Base-by-base conservation (phyloP, 2,797 vertebrate species). In the Notolepis coatsorum region DNA sequence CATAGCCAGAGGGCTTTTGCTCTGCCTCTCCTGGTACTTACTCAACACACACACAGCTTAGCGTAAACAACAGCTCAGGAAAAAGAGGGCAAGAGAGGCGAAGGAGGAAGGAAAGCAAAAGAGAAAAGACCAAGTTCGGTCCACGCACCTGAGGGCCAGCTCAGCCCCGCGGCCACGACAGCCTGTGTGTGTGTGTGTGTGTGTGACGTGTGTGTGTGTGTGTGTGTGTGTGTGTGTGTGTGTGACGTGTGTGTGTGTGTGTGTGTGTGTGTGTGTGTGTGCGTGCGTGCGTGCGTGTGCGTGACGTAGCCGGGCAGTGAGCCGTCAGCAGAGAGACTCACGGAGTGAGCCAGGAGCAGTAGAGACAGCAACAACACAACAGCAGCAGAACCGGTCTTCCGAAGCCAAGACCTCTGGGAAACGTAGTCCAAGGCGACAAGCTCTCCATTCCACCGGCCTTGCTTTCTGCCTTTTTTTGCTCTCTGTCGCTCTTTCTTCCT, bases 141-240 rank as follows among this genome's bases (percentile, higher is more conserved):
- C 52, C 55, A 65, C 70, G 73, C 83, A 85, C 81, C 76, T 85
- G 79, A 73, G 72, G 68, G 58, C 62, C 74, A 56, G 71, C 61
- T 71, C 69, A 51, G 63, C 65, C 50, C 70, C 50, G 37, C 37
- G 49, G 62, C 54, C 65, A 75, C 66, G 28, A 59, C 73, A 70
- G 79, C 69, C 73, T 9, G 7, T 18, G 41, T 43, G 41, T 43
- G 20, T 12, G 41, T 43, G 41, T 43, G 18, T 43, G 41, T 21
- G 17, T 21, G 39, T 42, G 39, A 12, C 17, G 39, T 7, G 8
- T 42, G 39, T 17, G 39, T 17, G 39, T 42, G 39, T 17, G 39
- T 42, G 39, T 42, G 39, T 17, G 39, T 42, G 63, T 42, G n/a
- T 15, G 39, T 42, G 39, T 42, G 39, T 42, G 39, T 20, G 15